Evolutionary conservation across 2,888 invertebrate genomes (phyloP).

Genomic region (Leptopilina drosophilae): DNA sequence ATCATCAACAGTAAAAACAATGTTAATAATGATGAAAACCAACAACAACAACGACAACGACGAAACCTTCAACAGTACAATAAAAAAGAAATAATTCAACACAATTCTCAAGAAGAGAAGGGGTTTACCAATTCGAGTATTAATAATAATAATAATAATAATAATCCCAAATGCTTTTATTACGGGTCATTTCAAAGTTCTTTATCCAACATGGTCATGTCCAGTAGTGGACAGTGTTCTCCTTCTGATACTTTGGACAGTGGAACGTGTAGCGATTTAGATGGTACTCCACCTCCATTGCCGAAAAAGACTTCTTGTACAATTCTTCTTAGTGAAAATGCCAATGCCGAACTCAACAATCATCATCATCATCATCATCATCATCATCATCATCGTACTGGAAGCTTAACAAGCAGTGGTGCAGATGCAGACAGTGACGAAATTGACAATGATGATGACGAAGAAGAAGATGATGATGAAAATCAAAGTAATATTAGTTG

Average conservation of each 20-base stretch:
- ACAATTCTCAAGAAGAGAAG: constrained; percentile 65
- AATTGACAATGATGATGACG: constrained; percentile 60
- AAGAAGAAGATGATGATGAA: constrained; percentile 78
- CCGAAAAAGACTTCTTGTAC: constrained; percentile 80
- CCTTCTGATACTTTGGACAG: constrained; percentile 91
- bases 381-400: constrained; percentile 78
- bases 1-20: constrained; percentile 77
- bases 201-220: constrained; percentile 82
- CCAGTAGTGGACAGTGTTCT: constrained; percentile 90
- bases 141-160: constrained; percentile 28
- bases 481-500: constrained; percentile 88
- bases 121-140: constrained; percentile 61
- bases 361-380: constrained; percentile 76
- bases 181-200: constrained; percentile 81
- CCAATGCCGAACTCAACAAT: constrained; percentile 76
- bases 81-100: constrained; percentile 75
- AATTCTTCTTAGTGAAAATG: constrained; percentile 63
- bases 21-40: constrained; percentile 56
- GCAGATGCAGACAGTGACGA: constrained; percentile 83
- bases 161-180: constrained; percentile 81
- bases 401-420: constrained; percentile 82
- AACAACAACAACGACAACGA: no score
- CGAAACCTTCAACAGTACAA: constrained; percentile 8
- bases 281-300: constrained; percentile 84
- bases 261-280: constrained; percentile 90